Percentiles rank a stretch among this genome's conserved stretches.
Conservation (phyloP, 2,888 invertebrate species). For the Scaptomyza cyrtandrae region DNA sequence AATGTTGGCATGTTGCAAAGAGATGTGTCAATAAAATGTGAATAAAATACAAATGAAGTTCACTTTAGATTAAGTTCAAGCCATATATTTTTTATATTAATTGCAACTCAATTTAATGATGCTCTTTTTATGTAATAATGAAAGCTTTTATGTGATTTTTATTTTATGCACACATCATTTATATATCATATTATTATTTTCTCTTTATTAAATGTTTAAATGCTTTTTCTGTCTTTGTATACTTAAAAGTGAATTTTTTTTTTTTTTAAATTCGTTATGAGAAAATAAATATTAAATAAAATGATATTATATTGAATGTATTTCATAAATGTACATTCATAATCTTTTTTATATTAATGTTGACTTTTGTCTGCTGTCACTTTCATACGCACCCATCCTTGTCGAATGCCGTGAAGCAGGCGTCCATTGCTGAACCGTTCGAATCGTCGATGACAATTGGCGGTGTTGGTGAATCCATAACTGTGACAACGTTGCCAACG, state of each 20-base stretch:
- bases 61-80: neutral
- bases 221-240: neutral
- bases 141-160: neutral
- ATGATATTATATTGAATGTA: neutral
- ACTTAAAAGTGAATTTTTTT: too few relatives aligned
- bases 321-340: neutral
- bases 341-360: neutral
- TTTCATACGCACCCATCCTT: conserved; percentile 90
- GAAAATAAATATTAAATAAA: neutral
- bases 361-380: neutral
- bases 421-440: conserved; percentile 91
- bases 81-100: too few relatives aligned
- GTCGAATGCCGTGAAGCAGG: conserved; percentile 95
- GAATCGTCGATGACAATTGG: conserved; percentile 85
- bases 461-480: conserved; percentile 84
- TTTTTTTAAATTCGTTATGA: neutral
- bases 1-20: neutral
- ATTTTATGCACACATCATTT: neutral
- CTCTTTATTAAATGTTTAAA: too few relatives aligned
- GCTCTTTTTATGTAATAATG: neutral
- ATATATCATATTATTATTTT: neutral
- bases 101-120: neutral
- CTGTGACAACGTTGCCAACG: conserved; percentile 68
- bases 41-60: neutral
- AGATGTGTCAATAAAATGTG: neutral